Evolutionary conservation across 2,888 invertebrate species (phyloP).

Genomic region (Trypoxylon attenuatum): DNA sequence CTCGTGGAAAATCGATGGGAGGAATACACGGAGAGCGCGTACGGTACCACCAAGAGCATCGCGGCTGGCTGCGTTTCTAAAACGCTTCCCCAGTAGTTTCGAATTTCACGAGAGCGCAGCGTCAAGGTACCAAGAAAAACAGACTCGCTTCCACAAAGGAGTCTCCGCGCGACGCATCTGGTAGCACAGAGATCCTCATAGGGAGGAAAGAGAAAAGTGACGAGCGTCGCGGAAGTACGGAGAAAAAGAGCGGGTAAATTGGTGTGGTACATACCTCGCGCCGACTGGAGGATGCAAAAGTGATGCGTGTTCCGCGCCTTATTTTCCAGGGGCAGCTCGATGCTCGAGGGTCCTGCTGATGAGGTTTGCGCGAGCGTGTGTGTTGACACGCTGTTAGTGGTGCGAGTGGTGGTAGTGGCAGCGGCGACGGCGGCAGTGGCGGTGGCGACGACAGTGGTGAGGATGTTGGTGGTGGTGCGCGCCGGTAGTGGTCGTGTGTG

Average conservation of each 20-base stretch:
- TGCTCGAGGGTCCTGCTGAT: constrained; percentile 33
- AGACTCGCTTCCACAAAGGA: not conserved
- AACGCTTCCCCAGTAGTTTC: not conserved
- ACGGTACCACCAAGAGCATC: constrained; percentile 6
- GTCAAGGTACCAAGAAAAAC: not conserved
- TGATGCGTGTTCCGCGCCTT: constrained; percentile 15
- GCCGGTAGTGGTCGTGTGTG: not conserved
- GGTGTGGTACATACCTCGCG: constrained; percentile 24
- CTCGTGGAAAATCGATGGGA: constrained; percentile 57
- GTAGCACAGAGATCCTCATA: no score
- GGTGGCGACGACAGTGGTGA: constrained; percentile 14
- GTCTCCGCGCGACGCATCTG: no score
- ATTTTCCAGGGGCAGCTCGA: constrained; percentile 45
- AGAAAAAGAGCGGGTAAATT: not conserved
- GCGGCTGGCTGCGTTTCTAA: not conserved
- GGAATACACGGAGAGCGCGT: constrained; percentile 42
- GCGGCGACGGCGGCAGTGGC: constrained; percentile 2
- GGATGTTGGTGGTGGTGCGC: constrained; percentile 9
- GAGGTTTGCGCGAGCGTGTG: constrained; percentile 19
- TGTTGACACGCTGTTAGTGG: constrained; percentile 26
- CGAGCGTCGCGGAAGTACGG: not conserved
- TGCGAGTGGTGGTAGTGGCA: constrained; percentile 31
- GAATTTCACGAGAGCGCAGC: not conserved
- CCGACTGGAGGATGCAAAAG: constrained; percentile 18
- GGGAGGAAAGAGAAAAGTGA: no score